Evolutionary conservation across 2,888 invertebrate species (phyloP), one percentile per base, ranked within the genome.

Genomic region (Caenorhabditis zanzibari): DNA sequence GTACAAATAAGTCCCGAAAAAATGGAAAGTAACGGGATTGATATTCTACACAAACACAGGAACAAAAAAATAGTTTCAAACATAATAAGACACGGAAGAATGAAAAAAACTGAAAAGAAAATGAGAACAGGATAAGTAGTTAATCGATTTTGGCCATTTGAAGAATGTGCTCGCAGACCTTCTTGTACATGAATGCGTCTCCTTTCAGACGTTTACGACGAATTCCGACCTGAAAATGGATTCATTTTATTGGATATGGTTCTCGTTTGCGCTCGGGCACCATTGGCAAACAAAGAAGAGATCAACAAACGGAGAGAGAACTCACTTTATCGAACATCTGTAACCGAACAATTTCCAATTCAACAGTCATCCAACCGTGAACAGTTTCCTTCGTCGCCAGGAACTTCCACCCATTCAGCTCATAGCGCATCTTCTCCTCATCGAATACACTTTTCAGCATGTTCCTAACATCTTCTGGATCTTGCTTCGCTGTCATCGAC

Each of bases 171-270:
- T 96, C 95, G 92, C 95, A 95, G 41, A 95, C 94, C 86, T 94
- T 94, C 92, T 96, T 96, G 93, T 96, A 96, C 86, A 95, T 95
- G 95, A 96, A 96, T 0, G 95, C 95, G 92, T 96, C 95, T 0
- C 96, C 96, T 91, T 95, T 95, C 56, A 96, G 94, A 44, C 96
- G 93, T 91, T 95, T 96, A 76, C 96, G 94, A 73, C 95, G 94
- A 75, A 96, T 95, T 35, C 95, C 95, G 72, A 90, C 88, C 82
- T 79, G 66, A 56, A 85, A 74, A 19, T 77, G 0, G 7, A 81
- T 52, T 6, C 47, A 28, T 35, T 68, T 47, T 7, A 16, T 28
- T 16, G 59, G 35, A 35, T 32, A 22, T 56, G 56, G 59, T 47
- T 59, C 59, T 19, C 59, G 49, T 63, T 63, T 73, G 38, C 38